These are phyloP conservation scores for Brachynemurus nebulosus DNA, from an alignment of 2,888 invertebrate genomes.

Conservation along the genomic window DNA sequence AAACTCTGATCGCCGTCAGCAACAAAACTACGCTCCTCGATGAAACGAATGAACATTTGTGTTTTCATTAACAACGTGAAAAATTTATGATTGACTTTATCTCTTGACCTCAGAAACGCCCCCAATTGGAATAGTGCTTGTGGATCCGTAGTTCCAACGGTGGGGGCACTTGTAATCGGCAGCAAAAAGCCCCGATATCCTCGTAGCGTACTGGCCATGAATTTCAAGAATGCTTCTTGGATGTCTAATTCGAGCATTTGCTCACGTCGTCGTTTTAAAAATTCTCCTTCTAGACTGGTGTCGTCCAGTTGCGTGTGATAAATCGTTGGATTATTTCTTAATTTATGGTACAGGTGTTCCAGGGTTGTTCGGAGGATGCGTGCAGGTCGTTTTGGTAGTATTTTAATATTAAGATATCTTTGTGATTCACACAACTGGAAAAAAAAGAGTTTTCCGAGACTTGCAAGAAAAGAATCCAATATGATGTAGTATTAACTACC, in stretches of 20 bases:
- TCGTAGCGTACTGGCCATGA: constrained; percentile 83
- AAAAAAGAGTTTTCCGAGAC: not conserved
- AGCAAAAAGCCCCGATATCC: constrained; percentile 79
- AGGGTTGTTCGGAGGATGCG: constrained; percentile 66
- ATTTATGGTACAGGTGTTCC: constrained; percentile 55
- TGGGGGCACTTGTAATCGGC: constrained; percentile 89
- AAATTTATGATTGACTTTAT: constrained; percentile 80
- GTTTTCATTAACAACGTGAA: constrained; percentile 81
- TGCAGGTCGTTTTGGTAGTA: constrained; percentile 77
- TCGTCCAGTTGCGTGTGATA: constrained; percentile 20
- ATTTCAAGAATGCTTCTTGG: constrained; percentile 92
- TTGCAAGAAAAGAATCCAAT: too few relatives aligned
- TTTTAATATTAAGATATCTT: constrained; percentile 60
- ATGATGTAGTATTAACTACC: too few relatives aligned
- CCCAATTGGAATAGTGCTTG: constrained; percentile 88
- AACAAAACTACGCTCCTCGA: constrained; percentile 96
- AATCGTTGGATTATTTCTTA: constrained; percentile 30
- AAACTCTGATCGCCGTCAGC: constrained; percentile 95
- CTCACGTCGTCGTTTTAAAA: constrained; percentile 58
- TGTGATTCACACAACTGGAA: constrained; percentile 74
- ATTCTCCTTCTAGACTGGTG: constrained; percentile 66
- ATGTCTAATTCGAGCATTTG: constrained; percentile 83
- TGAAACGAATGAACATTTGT: constrained; percentile 96
- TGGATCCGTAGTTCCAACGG: constrained; percentile 88
- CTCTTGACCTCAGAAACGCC: constrained; percentile 75